These are phyloP conservation scores for Eumerus sabulonum DNA, from an alignment of 2,888 invertebrate genomes.

Conservation along the genomic window DNA sequence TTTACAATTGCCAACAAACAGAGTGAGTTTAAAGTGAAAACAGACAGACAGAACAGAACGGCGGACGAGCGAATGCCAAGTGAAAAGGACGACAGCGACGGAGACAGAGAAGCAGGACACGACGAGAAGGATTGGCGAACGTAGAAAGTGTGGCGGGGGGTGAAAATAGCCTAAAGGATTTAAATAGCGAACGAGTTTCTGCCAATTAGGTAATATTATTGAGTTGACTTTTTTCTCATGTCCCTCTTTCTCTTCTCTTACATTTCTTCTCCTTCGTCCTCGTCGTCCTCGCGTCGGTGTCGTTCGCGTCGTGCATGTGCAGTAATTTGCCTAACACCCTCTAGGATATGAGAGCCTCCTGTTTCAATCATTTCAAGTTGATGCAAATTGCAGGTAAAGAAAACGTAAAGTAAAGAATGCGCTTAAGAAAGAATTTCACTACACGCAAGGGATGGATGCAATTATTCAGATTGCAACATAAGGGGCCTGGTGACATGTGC, in stretches of 20 bases:
- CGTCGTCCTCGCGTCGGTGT: slow-evolving; percentile 5
- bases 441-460: slow-evolving; percentile 27
- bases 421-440: neutral
- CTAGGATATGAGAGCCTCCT: slow-evolving; percentile 19
- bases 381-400: slow-evolving; percentile 51
- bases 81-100: slow-evolving; percentile 49
- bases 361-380: slow-evolving; percentile 11
- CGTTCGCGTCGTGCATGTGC: neutral
- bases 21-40: slow-evolving; percentile 38
- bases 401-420: slow-evolving; percentile 39
- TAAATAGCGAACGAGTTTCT: slow-evolving; percentile 68
- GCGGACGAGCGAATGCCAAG: slow-evolving; percentile 47
- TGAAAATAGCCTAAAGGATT: slow-evolving; percentile 61
- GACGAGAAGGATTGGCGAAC: slow-evolving; percentile 15
- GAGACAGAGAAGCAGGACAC: too few relatives aligned
- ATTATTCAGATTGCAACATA: slow-evolving; percentile 58
- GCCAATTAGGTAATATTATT: slow-evolving; percentile 68
- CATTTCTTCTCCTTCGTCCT: neutral
- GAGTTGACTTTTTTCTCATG: slow-evolving; percentile 36
- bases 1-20: slow-evolving; percentile 41
- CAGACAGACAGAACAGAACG: slow-evolving; percentile 40
- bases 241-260: too few relatives aligned
- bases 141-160: slow-evolving; percentile 40
- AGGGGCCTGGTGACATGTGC: too few relatives aligned
- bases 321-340: slow-evolving; percentile 39